These are phyloP conservation scores for Brenthis daphne DNA, from an alignment of 2,888 invertebrate genomes.

Conservation along the genomic window DNA sequence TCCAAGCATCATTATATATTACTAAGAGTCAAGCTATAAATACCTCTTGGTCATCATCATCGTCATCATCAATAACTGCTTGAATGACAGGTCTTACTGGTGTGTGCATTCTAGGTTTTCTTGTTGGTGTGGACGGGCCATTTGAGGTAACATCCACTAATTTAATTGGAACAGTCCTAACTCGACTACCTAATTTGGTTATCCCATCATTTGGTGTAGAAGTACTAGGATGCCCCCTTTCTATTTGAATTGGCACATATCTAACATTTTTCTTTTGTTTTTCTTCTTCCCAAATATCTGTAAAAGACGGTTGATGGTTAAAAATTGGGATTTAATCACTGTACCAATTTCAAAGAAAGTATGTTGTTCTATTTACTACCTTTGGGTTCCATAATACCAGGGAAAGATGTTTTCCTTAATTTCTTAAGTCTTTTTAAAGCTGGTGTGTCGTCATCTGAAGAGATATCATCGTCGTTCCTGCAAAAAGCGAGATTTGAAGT, in stretches of 20 bases:
- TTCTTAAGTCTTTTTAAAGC: slow-evolving; percentile 66
- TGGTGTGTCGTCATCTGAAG: slow-evolving; percentile 69
- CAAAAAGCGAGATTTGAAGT: slow-evolving; percentile 46
- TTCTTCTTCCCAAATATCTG: slow-evolving; percentile 45
- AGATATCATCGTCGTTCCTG: slow-evolving; percentile 70
- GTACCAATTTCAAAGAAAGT: too few species aligned
- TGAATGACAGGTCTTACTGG: slow-evolving; percentile 59
- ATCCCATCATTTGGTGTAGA: slow-evolving; percentile 66
- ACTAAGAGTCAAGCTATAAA: not conserved
- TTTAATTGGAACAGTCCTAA: slow-evolving; percentile 58
- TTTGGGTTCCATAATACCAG: slow-evolving; percentile 61
- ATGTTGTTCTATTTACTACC: slow-evolving; percentile 48
- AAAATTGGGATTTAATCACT: not conserved
- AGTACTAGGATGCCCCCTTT: slow-evolving; percentile 66
- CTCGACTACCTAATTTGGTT: slow-evolving; percentile 46
- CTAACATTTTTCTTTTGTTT: slow-evolving; percentile 58
- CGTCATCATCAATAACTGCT: slow-evolving; percentile 62
- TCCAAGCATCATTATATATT: not conserved
- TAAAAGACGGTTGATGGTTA: slow-evolving; percentile 9
- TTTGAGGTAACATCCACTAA: slow-evolving; percentile 56
- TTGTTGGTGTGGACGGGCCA: slow-evolving; percentile 52
- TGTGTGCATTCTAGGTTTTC: slow-evolving; percentile 61
- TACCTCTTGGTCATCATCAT: slow-evolving; percentile 65
- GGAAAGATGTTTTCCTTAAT: slow-evolving; percentile 62
- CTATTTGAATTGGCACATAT: slow-evolving; percentile 71